Evolutionary conservation across 2,113 vertebrate species (phyloP), one percentile per base, ranked within the genome.

Genomic region (Trinectes maculatus): DNA sequence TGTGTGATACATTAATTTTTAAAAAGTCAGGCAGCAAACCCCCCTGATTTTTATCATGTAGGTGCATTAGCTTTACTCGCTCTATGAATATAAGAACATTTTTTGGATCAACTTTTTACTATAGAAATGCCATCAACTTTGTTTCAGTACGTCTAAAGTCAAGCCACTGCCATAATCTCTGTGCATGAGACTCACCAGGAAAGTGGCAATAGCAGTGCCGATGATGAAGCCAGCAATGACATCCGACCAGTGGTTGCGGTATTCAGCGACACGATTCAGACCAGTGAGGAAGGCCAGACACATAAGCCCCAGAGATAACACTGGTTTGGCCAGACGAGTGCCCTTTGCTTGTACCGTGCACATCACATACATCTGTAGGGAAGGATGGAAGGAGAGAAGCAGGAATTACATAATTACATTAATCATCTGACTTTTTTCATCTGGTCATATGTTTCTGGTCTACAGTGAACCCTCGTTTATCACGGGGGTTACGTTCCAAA

Each of bases 211-310:
- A 78, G 97, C 94, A 43, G 94, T 90, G 43, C 97, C 98, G 0
- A 98, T 96, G 85, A 97, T 77, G 80, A 96, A 98, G 71, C 98
- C 98, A 12, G 98, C 98, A 79, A 99, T 97, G 89, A 99, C 96
- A 64, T 99, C 98, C 3, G 96, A 95, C 98, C 98, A 98, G 76
- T 99, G 98, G 92, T 99, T 99, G 55, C 98, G 95, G 88, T 99
- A 98, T 80, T 99, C 98, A 25, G 98, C 96, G 85, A 98, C 97
- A 71, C 98, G 94, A 92, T 99, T 99, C 79, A 99, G 92, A 74
- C 98, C 98, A 16, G 95, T 97, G 74, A 99, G 95, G 74, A 99
- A 98, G 43, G 98, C 98, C 93, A 97, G 85, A 70, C 96, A 98
- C 93, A 98, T 93, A 79, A 98, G 91, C 11, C 95, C 92, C 59